Conservation (phyloP, 1,140 invertebrate species). For the Drosophila ananassae region DNA sequence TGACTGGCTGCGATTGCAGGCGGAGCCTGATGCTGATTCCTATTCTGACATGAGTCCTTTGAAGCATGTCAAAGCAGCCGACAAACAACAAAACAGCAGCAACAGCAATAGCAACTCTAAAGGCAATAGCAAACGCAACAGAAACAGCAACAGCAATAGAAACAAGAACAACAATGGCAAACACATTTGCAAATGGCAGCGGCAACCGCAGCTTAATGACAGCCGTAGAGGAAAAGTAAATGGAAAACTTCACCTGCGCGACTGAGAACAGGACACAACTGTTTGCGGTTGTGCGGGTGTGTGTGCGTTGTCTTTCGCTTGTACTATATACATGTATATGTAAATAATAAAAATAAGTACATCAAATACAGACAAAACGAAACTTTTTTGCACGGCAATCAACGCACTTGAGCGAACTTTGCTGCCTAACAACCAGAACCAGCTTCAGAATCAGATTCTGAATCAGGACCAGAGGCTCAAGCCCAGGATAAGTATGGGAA, state of each 20-base stretch:
- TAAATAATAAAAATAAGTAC: conserved; percentile 76
- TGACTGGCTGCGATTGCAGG: conserved; percentile 42
- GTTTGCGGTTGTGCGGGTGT: conserved; percentile 35
- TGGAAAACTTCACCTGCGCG: conserved; percentile 75
- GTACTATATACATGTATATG: conserved; percentile 27
- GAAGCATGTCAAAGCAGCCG: conserved; percentile 73
- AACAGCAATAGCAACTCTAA: conserved; percentile 3
- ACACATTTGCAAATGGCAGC: conserved; percentile 80
- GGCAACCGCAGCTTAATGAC: conserved; percentile 78
- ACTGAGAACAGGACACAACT: conserved; percentile 57
- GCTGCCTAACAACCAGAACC: conserved; percentile 64
- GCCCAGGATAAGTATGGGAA: background rate
- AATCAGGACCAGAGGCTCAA: conserved; percentile 2
- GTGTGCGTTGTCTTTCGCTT: conserved; percentile 20
- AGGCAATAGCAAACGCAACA: conserved; percentile 25
- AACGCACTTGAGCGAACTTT: conserved; percentile 80
- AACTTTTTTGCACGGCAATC: conserved; percentile 79
- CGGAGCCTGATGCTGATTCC: conserved; percentile 18
- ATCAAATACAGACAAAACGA: conserved; percentile 63
- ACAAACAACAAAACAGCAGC: conserved; percentile 49
- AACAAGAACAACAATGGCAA: conserved; percentile 64
- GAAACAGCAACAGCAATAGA: conserved; percentile 24
- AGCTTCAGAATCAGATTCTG: background rate
- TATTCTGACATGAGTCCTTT: conserved; percentile 69
- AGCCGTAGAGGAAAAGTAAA: conserved; percentile 53